Evolutionary conservation across 2,888 invertebrate species (phyloP).

Genomic region (Acrobasis suavella): DNA sequence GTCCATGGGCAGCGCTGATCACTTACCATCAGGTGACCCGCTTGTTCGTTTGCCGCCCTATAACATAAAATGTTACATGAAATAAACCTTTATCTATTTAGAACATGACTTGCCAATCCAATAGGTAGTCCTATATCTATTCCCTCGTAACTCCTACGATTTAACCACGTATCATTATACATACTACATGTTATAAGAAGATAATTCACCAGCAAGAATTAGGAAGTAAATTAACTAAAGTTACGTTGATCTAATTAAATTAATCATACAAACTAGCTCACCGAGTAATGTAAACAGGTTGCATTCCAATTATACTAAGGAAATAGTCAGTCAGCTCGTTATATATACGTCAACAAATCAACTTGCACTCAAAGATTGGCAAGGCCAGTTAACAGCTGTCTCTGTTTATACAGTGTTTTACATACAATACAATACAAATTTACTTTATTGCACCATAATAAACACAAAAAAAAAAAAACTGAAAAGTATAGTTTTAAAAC

Average conservation of each 20-base stretch:
- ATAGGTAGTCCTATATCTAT: neutral
- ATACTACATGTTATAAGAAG: neutral
- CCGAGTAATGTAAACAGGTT: conserved; percentile 13
- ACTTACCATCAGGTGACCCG: too few relatives aligned
- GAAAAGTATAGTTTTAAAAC: too few relatives aligned
- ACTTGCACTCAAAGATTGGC: neutral
- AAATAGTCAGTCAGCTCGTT: conserved; percentile 1
- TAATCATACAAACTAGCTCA: conserved; percentile 11
- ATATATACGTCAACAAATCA: neutral
- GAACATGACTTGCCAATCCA: too few relatives aligned
- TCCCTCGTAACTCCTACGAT: neutral
- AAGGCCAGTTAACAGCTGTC: neutral
- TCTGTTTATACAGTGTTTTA: too few relatives aligned
- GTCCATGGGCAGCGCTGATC: too few relatives aligned
- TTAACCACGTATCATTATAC: neutral
- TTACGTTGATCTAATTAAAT: conserved; percentile 16
- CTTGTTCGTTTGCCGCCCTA: too few relatives aligned
- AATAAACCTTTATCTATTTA: too few relatives aligned
- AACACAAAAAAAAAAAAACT: too few relatives aligned
- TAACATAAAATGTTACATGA: too few relatives aligned
- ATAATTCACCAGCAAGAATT: conserved; percentile 7
- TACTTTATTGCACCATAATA: too few relatives aligned
- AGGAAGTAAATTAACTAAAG: conserved; percentile 3
- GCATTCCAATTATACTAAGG: conserved; percentile 6
- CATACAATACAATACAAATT: too few relatives aligned